These are phyloP conservation scores for Laupala kohalensis DNA, from an alignment of 1,140 invertebrate genomes.

Conservation along the genomic window DNA sequence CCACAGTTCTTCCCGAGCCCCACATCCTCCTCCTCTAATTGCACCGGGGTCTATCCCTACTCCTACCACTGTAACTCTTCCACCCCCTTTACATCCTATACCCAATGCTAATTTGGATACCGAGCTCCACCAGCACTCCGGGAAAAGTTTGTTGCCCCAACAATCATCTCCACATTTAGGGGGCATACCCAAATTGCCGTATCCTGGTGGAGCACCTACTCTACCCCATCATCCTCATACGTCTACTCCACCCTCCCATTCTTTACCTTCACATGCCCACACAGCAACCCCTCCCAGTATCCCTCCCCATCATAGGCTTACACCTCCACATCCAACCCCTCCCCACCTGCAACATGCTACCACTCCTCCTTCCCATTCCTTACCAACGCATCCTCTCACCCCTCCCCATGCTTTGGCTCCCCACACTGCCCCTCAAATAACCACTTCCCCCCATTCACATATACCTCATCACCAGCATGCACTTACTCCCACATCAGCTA, in stretches of 20 bases:
- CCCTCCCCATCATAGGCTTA: not conserved
- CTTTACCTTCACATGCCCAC: not conserved
- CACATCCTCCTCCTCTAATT: constrained; percentile 10
- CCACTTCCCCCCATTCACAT: not conserved
- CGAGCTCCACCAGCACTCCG: constrained; percentile 9
- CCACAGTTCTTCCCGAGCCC: not conserved
- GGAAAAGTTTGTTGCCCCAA: not conserved
- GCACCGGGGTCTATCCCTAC: constrained; percentile 12
- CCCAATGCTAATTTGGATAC: not conserved
- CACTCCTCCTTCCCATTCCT: constrained; percentile 4
- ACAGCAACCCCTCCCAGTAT: not conserved
- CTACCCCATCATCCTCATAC: constrained; percentile 2
- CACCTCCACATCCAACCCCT: constrained; percentile 5
- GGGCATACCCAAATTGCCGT: not conserved
- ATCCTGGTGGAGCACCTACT: not conserved
- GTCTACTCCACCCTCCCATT: constrained; percentile 1
- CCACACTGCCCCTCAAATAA: constrained; percentile 3
- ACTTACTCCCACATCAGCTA: not conserved
- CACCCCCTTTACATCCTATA: constrained; percentile 9
- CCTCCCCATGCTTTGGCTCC: constrained; percentile 1
- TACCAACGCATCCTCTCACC: constrained; percentile 4
- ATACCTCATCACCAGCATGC: not conserved
- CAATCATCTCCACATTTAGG: constrained; percentile 1
- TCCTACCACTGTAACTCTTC: constrained; percentile 9
- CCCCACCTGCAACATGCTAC: constrained; percentile 3